phyloP scores from a whole-genome alignment of 2,888 invertebrate species.

The Ferdinandea cuprea region DNA sequence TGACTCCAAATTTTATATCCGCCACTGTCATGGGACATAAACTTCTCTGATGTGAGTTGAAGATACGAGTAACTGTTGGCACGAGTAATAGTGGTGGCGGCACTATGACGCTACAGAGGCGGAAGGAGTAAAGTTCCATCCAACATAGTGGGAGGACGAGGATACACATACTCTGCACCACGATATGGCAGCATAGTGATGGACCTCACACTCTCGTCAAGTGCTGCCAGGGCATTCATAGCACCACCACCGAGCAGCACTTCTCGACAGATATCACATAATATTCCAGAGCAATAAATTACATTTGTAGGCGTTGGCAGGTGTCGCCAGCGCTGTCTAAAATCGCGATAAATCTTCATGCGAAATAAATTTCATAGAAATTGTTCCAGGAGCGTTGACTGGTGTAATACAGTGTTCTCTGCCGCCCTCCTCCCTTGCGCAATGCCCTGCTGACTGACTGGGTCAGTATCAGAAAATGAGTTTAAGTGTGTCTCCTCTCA shows the following conservation, averaged over 20 bases:
- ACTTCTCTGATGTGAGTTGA: constrained; percentile 24
- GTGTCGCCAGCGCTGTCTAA: constrained; percentile 84
- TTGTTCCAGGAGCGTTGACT: constrained; percentile 79
- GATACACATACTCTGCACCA: no score
- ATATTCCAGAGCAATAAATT: constrained; percentile 82
- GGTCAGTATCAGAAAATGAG: constrained; percentile 70
- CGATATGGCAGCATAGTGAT: constrained; percentile 50
- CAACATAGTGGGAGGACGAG: constrained; percentile 45
- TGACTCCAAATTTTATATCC: constrained; percentile 46
- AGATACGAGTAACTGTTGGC: constrained; percentile 15
- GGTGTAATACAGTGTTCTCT: constrained; percentile 12
- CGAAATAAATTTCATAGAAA: constrained; percentile 83
- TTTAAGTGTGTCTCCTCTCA: constrained; percentile 63
- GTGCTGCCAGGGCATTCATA: constrained; percentile 65
- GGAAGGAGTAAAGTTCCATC: constrained; percentile 14
- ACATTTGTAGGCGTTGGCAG: constrained; percentile 84
- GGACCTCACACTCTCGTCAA: constrained; percentile 63
- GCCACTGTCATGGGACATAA: constrained; percentile 36
- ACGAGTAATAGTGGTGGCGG: constrained; percentile 7
- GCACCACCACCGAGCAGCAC: constrained; percentile 69
- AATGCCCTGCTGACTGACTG: constrained; percentile 54
- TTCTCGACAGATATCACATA: constrained; percentile 76
- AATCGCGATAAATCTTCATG: constrained; percentile 84
- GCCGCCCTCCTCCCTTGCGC: neutral
- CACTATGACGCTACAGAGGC: neutral